Conservation (phyloP, 2,797 vertebrate genomes). For the Aldrovandia affinis region DNA sequence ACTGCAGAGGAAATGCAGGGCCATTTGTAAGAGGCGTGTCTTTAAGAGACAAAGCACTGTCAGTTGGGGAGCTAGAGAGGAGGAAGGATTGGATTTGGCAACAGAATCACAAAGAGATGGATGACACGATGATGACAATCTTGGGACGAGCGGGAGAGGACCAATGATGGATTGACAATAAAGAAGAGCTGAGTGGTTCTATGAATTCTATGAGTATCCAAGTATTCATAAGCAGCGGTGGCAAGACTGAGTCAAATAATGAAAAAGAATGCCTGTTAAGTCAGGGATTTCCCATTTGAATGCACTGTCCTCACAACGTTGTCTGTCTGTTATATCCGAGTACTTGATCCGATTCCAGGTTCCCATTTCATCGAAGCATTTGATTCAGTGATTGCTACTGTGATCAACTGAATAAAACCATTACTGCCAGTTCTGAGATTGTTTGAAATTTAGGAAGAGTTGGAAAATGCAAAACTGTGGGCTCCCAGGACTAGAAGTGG, state of each 20-base stretch:
- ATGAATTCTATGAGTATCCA: not conserved
- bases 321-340: not conserved
- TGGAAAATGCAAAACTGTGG: not conserved
- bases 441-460: not conserved
- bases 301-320: not conserved
- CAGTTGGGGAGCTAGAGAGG: not conserved
- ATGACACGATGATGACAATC: slow-evolving; percentile 1
- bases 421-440: not conserved
- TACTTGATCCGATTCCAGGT: not conserved
- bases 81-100: not conserved
- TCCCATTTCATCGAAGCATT: not conserved
- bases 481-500: not conserved
- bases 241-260: not conserved
- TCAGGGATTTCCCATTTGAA: not conserved
- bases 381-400: not conserved
- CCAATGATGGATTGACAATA: not conserved
- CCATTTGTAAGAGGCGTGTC: not conserved
- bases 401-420: not conserved
- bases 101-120: not conserved
- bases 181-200: not conserved
- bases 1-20: not conserved
- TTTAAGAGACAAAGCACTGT: not conserved
- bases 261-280: not conserved
- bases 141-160: not conserved
- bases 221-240: not conserved